A percentile compares a stretch with the other conserved stretches of the same genome.
Evolutionary conservation across 1,140 invertebrate species (phyloP).

Genomic region (Trypoxylus dichotomus): DNA sequence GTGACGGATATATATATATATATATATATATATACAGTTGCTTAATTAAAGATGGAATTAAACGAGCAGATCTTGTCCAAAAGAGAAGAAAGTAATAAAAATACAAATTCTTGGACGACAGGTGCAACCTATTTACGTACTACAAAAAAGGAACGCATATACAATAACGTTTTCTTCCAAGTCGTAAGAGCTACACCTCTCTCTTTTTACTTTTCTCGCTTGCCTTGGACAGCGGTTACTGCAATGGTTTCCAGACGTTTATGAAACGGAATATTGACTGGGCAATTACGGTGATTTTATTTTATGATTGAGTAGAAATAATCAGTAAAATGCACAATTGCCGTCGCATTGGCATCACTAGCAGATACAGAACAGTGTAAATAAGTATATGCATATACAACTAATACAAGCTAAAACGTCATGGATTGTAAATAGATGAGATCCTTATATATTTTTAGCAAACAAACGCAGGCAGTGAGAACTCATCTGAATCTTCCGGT

Average conservation of each 20-base stretch:
- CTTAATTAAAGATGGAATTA: neutral
- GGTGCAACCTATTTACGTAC: constrained; percentile 29
- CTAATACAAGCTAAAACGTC: too few species aligned
- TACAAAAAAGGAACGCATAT: constrained; percentile 14
- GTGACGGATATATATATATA: neutral
- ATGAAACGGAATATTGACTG: neutral
- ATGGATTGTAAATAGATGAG: too few species aligned
- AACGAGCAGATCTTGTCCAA: constrained; percentile 5
- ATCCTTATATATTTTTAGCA: too few species aligned
- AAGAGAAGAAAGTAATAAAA: constrained; percentile 19
- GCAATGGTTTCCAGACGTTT: neutral
- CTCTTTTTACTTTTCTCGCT: neutral
- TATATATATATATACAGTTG: neutral
- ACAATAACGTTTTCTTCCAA: constrained; percentile 14
- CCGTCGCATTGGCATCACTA: too few species aligned
- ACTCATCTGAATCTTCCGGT: too few species aligned
- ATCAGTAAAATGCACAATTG: too few species aligned
- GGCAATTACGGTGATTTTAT: neutral
- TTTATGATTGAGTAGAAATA: too few species aligned
- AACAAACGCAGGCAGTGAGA: too few species aligned
- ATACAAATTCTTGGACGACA: constrained; percentile 31
- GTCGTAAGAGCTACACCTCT: neutral
- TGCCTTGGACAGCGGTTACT: neutral
- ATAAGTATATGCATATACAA: too few species aligned
- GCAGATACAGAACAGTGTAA: too few species aligned